Evolutionary conservation across 2,113 vertebrate genomes (phyloP).

Genomic region (Pangasianodon gigas): DNA sequence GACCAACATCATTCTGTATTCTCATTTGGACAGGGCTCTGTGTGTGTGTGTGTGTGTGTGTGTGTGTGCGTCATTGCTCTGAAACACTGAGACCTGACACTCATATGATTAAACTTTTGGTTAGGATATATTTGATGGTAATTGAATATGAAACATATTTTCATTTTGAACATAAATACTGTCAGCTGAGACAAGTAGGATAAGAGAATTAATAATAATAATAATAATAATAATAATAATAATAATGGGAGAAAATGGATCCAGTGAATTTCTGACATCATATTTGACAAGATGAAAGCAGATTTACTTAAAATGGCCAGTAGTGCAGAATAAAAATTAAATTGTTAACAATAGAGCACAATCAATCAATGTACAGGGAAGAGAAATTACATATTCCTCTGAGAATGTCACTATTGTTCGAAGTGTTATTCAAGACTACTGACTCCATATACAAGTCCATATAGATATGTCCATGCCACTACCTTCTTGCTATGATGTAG

Average conservation of each 20-base stretch:
- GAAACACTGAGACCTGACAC: background rate
- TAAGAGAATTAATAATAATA: background rate
- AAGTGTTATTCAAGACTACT: background rate
- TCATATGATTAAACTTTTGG: background rate
- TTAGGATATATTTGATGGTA: background rate
- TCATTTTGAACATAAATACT: background rate
- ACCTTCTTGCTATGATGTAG: background rate
- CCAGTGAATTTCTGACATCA: background rate
- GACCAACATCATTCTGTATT: constrained; percentile 17
- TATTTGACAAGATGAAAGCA: background rate
- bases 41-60: constrained; percentile 33
- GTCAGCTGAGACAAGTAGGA: background rate
- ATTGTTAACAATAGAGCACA: background rate
- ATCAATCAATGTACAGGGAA: background rate
- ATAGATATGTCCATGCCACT: background rate
- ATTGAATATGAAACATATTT: background rate
- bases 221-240: background rate
- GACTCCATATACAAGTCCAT: background rate
- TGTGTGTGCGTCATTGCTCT: constrained; percentile 21
- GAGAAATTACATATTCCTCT: background rate
- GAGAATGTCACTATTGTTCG: background rate
- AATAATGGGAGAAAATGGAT: background rate
- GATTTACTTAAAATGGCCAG: background rate
- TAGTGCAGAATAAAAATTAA: background rate
- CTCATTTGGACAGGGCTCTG: constrained; percentile 10